Base-by-base conservation (phyloP, 2,888 invertebrate genomes). In the Rhyacophila evoluta region DNA sequence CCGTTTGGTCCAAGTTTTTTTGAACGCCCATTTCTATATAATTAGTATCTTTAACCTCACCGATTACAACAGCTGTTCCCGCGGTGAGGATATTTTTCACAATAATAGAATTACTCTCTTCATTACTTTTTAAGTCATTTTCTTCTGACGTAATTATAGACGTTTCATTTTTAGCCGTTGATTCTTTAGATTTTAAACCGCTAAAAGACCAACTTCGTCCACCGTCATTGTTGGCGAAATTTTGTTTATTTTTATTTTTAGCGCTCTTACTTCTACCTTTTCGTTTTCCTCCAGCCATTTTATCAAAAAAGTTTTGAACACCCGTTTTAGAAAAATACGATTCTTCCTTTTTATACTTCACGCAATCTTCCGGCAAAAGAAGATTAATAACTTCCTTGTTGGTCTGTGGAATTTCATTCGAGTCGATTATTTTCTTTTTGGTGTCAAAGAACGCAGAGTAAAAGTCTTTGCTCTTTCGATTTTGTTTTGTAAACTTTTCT, bases 261-360 rank as follows among this genome's bases (percentile, higher is more conserved):
- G 79, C 78, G 3, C 74, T 86, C 81, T 86, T 87, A 27, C 86
- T 86, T 77, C 85, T 86, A 11, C 70, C 70, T 71, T 76, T 78
- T 78, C 84, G 87, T 39, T 86, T 84, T 81, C 88, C 89, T 0
- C 89, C 88, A 25, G 88, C 89, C 90, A 90, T 90, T 69, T 88
- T 89, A 68, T 82, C 80, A 8, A 90, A 84, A 29, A 90, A 85
- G 0, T 87, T 87, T 72, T 88, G 86, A 33, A 89, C 89, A 38
- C 87, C 87, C 76, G 86, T 85, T 83, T 87, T 89, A 81, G 78
- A 72, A 28, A 80, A 74, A 55, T 81, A 78, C 11, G 81, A 80
- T 10, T 78, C 74, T 15, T 77, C 79, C 33, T 77, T 82, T 39
- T 80, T 82, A 67, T 73, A 77, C 10, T 41, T 70, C 15, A 75